A percentile compares a stretch with the other conserved stretches of the same genome.
Evolutionary conservation across 2,113 vertebrate species (phyloP).

Genomic region (Bostrychus sinensis): DNA sequence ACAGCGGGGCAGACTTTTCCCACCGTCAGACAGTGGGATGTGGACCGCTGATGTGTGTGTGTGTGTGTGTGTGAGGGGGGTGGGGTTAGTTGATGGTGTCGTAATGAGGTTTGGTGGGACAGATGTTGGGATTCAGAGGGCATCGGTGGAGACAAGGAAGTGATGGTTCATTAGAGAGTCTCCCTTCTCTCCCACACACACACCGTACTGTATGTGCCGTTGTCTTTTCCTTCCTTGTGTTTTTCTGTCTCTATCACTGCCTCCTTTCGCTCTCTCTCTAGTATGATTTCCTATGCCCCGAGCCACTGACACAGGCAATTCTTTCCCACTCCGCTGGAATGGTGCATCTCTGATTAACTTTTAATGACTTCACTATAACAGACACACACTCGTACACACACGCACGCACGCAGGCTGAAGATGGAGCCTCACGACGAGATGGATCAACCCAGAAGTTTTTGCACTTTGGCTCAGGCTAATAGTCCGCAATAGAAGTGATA

Average conservation of each 20-base stretch:
- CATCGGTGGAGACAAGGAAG: slow-evolving; percentile 68
- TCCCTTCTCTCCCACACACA: slow-evolving; percentile 28
- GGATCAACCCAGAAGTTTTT: slow-evolving; percentile 50
- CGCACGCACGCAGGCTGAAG: slow-evolving; percentile 26
- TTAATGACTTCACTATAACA: slow-evolving; percentile 69
- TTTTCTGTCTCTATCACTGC: slow-evolving; percentile 59
- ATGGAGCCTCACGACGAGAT: slow-evolving; percentile 45
- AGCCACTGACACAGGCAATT: slow-evolving; percentile 75
- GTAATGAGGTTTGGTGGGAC: slow-evolving; percentile 74
- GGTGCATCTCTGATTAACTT: slow-evolving; percentile 75
- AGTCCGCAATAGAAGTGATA: slow-evolving; percentile 42
- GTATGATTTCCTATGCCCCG: slow-evolving; percentile 72
- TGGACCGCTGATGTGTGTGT: slow-evolving; percentile 31
- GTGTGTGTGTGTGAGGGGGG: slow-evolving; percentile 30
- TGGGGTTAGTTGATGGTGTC: slow-evolving; percentile 61
- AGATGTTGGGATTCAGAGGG: slow-evolving; percentile 68
- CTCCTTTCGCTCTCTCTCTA: slow-evolving; percentile 41
- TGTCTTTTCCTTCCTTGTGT: slow-evolving; percentile 46
- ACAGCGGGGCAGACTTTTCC: slow-evolving; percentile 72
- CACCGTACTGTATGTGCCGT: not conserved
- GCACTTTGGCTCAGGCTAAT: slow-evolving; percentile 42
- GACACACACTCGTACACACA: slow-evolving; percentile 36
- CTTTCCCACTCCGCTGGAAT: slow-evolving; percentile 63
- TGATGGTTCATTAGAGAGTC: slow-evolving; percentile 75
- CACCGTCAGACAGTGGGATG: slow-evolving; percentile 50